Base-by-base conservation (phyloP, 2,113 vertebrate species). In the Catharus minimus region DNA sequence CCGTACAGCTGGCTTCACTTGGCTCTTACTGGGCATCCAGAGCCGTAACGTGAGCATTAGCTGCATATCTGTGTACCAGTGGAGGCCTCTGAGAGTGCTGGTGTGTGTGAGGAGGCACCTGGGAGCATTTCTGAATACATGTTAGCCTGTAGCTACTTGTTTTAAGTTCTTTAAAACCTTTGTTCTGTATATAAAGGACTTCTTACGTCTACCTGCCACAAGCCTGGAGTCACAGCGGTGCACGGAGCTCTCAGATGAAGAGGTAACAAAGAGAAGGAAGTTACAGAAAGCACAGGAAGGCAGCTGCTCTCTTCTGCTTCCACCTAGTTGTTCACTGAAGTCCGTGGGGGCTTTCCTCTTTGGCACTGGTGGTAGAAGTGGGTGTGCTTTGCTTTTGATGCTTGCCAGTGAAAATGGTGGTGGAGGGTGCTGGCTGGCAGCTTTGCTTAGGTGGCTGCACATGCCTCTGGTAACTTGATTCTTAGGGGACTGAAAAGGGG, bases 121-220 rank as follows among this genome's bases (percentile, higher is more conserved):
- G 36, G 44, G 49, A 66, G 14, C 21, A 9, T 88, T 88, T 87
- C 78, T 82, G 78, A 93, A 72, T 47, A 39, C 10, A 2, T 4
- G 15, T 36, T 75, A 78, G 47, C 50, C 82, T 83, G 26, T 43
- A 91, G 65, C 44, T 82, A 65, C 77, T 86, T 66, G 61, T 57
- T 79, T 84, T 55, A 90, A 65, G 88, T 84, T 96, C 73, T 96
- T 78, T 85, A 83, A 80, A 90, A 90, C 90, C 93, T 98, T 97
- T 98, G 94, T 98, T 98, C 97, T 97, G 80, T 96, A 94, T 95
- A 93, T 96, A 94, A 98, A 99, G 98, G 98, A 97, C 98, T 96
- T 98, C 98, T 96, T 98, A 98, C 97, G 90, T 98, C 96, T 98
- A 98, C 97, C 95, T 82, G 95, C 98, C 99, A 5, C 94, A 96